These are phyloP conservation scores for Ochotona curzoniae DNA, from an alignment of 2,113 vertebrate species.

Conservation along the genomic window DNA sequence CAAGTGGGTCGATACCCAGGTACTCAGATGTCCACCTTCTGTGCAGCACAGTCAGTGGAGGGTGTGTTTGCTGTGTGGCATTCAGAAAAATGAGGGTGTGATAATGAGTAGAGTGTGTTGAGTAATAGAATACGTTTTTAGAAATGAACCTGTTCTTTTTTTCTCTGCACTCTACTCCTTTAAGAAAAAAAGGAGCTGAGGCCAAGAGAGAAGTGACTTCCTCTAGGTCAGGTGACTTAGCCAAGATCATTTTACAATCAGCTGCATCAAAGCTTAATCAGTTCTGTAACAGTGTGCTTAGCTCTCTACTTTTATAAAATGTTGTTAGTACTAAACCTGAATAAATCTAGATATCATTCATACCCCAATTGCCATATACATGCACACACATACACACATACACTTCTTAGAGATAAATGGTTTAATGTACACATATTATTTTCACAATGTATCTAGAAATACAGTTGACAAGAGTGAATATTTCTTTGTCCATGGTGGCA, in stretches of 20 bases:
- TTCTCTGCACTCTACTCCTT: neutral
- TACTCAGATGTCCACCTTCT: slow-evolving; percentile 59
- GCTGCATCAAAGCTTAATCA: neutral
- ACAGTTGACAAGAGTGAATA: neutral
- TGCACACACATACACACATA: neutral
- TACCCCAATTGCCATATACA: neutral
- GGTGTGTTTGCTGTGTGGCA: neutral
- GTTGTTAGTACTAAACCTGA: slow-evolving; percentile 9
- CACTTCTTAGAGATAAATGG: slow-evolving; percentile 19
- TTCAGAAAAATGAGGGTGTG: neutral
- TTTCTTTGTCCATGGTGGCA: slow-evolving; percentile 22
- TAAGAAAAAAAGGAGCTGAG: neutral
- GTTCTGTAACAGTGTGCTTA: neutral
- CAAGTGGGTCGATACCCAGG: slow-evolving; percentile 97
- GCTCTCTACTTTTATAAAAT: neutral
- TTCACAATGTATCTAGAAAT: slow-evolving; percentile 10
- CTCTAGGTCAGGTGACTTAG: neutral
- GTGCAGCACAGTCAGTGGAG: neutral
- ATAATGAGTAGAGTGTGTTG: neutral
- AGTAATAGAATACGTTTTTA: neutral
- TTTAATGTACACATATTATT: neutral
- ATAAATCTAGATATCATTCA: neutral
- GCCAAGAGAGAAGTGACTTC: slow-evolving; percentile 9
- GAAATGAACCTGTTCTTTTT: neutral
- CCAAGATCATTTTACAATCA: neutral